phyloP scores from a whole-genome alignment of 2,888 invertebrate genomes.

The Drosophila neonasuta region DNA sequence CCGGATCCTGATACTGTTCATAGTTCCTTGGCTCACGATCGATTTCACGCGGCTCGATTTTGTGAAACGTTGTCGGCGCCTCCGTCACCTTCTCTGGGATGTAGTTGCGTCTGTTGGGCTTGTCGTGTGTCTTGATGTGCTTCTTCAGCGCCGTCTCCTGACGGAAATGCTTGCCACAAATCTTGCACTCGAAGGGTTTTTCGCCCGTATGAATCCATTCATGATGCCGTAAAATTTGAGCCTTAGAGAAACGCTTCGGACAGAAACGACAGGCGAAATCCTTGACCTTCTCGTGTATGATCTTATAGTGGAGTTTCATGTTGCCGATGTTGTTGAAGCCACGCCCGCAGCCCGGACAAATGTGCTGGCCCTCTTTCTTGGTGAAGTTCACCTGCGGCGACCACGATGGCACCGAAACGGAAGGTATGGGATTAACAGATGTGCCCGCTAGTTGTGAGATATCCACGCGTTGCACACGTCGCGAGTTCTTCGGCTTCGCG shows the following conservation, averaged over 20 bases:
- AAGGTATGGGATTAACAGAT: constrained; percentile 79
- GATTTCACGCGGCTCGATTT: constrained; percentile 59
- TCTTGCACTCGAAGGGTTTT: constrained; percentile 80
- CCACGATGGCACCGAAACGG: constrained; percentile 79
- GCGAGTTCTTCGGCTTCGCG: constrained; percentile 77
- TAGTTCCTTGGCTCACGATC: constrained; percentile 66
- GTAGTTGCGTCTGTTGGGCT: constrained; percentile 61
- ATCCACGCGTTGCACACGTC: constrained; percentile 79
- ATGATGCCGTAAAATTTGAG: constrained; percentile 81
- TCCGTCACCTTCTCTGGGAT: constrained; percentile 41
- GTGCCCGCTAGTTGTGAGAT: constrained; percentile 78
- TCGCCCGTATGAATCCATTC: constrained; percentile 82
- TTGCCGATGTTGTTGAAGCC: constrained; percentile 80
- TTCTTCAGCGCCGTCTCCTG: constrained; percentile 80
- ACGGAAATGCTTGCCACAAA: constrained; percentile 79
- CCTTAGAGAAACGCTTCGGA: constrained; percentile 80
- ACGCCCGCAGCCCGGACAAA: constrained; percentile 79
- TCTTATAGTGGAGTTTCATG: constrained; percentile 79
- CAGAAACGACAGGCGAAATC: constrained; percentile 80
- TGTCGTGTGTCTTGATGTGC: constrained; percentile 79
- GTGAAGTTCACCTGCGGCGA: constrained; percentile 81
- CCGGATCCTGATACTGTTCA: constrained; percentile 72
- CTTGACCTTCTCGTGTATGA: constrained; percentile 81
- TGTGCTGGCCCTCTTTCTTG: constrained; percentile 80
- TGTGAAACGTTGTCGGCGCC: constrained; percentile 58